Evolutionary conservation across 2,797 vertebrate genomes (phyloP), one percentile per base, ranked within the genome.

Genomic region (Poliocrania exsul): DNA sequence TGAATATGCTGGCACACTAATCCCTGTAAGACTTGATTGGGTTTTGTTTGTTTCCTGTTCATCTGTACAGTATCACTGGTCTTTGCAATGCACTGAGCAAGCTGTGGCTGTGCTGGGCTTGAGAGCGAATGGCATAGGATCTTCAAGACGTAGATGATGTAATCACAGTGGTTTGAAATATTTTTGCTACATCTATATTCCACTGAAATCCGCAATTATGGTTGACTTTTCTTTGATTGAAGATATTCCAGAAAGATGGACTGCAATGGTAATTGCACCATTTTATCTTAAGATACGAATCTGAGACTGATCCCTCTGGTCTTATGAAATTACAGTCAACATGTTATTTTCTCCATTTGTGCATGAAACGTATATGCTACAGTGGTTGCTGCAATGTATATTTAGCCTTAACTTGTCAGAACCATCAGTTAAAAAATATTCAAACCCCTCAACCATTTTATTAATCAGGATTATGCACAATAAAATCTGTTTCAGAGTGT

Each of bases 201-300:
- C 95, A 77, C 37, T 75, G 38, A 94, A 97, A 97, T 97, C 93
- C 94, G 88, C 96, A 97, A 97, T 98, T 97, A 96, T 86, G 96
- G 98, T 95, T 95, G 96, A 96, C 40, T 91, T 97, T 78, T 95
- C 95, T 96, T 88, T 73, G 90, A 97, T 90, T 98, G 97, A 98
- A 98, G 97, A 94, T 57, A 74, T 84, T 97, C 98, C 98, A 98
- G 96, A 96, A 95, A 96, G 97, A 97, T 96, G 96, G 96, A 94
- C 97, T 62, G 95, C 91, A 86, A 83, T 24, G 44, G 92, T 93
- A 96, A 97, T 84, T 91, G 95, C 75, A 91, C 87, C 29, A 0
- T 97, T 97, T 97, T 92, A 97, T 97, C 97, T 96, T 92, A 90
- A 86, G 93, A 95, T 96, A 97, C 2, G 88, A 97, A 97, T 97